Evolutionary conservation across 2,888 invertebrate species (phyloP).

Genomic region (Ephialtes manifestator): DNA sequence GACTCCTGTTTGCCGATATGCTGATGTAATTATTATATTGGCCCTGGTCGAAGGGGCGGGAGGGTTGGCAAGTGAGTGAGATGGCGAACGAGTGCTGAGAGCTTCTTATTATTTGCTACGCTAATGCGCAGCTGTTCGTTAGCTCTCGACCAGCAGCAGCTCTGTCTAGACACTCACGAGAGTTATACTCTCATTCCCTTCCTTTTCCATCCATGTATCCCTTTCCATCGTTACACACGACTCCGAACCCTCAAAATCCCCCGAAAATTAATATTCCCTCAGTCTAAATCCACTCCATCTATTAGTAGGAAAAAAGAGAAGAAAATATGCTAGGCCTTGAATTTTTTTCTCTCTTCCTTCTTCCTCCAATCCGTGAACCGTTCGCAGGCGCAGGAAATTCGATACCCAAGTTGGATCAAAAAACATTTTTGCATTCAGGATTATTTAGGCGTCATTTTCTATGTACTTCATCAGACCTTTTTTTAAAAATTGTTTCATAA

Average conservation of each 20-base stretch:
- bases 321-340: conserved; percentile 12
- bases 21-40: conserved; percentile 86
- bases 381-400: background rate
- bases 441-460: background rate
- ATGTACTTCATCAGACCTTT: too few species aligned
- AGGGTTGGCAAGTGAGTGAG: conserved; percentile 12
- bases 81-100: conserved; percentile 55
- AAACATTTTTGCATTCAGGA: background rate
- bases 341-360: conserved; percentile 26
- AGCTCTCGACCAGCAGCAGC: conserved; percentile 69
- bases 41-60: conserved; percentile 55
- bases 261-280: conserved; percentile 40
- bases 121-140: conserved; percentile 78
- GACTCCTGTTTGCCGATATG: conserved; percentile 85
- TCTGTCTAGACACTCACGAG: conserved; percentile 64
- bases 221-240: conserved; percentile 36
- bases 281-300: conserved; percentile 52
- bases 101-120: conserved; percentile 80
- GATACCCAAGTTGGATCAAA: background rate
- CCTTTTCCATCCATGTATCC: conserved; percentile 11
- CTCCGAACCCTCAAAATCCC: conserved; percentile 25
- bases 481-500: too few species aligned
- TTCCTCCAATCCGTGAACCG: background rate
- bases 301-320: conserved; percentile 29
- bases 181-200: conserved; percentile 39